These are phyloP conservation scores for Chloroceryle inda DNA, from an alignment of 2,797 vertebrate species.

Conservation along the genomic window DNA sequence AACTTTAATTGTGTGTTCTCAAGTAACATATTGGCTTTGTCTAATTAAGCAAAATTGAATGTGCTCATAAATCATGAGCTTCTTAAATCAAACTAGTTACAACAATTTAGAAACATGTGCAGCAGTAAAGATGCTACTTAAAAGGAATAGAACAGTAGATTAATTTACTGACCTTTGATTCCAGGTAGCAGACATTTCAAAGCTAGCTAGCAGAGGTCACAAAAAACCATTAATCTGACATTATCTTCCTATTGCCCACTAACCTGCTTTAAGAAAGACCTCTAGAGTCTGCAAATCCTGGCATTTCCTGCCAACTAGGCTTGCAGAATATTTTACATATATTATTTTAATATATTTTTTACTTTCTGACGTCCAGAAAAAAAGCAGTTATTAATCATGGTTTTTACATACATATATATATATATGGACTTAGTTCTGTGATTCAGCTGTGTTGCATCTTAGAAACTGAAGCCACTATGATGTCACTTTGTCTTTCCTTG, in stretches of 20 bases:
- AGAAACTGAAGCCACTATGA: background rate
- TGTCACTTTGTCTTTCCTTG: background rate
- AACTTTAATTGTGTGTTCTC: background rate
- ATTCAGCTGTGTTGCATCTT: background rate
- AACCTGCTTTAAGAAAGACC: background rate
- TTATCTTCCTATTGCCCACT: background rate
- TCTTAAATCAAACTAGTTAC: background rate
- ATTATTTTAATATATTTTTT: background rate
- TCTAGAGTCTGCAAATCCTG: background rate
- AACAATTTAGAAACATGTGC: background rate
- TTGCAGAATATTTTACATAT: background rate
- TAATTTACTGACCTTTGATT: background rate
- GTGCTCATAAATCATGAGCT: background rate
- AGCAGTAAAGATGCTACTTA: background rate
- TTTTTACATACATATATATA: background rate
- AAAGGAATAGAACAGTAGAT: background rate
- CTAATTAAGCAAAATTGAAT: background rate
- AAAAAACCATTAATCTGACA: background rate
- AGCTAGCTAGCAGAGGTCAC: background rate
- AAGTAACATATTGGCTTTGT: background rate
- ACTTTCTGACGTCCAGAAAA: background rate
- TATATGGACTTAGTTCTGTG: background rate
- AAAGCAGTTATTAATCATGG: background rate
- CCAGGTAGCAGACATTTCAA: background rate
- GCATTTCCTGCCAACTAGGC: background rate